Percentiles rank a stretch among this genome's conserved stretches.
Evolutionary conservation across 1,140 invertebrate genomes (phyloP).

Genomic region (Varroa destructor): DNA sequence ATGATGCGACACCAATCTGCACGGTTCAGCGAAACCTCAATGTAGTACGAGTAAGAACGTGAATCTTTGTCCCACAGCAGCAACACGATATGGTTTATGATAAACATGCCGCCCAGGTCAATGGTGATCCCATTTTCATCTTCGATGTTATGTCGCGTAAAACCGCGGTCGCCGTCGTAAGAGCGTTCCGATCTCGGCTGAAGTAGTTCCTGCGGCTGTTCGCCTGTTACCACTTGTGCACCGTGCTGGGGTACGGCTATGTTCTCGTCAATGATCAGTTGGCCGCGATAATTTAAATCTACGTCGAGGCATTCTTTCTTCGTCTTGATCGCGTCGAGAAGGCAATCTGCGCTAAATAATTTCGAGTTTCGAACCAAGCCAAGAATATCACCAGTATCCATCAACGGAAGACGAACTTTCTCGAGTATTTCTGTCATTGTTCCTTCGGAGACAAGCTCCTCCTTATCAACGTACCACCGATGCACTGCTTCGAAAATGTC

Average conservation of each 20-base stretch:
- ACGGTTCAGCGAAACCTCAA: slow-evolving; percentile 90
- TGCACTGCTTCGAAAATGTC: slow-evolving; percentile 81
- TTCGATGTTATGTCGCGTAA: slow-evolving; percentile 80
- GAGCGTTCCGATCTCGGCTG: slow-evolving; percentile 64
- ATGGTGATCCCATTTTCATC: slow-evolving; percentile 71
- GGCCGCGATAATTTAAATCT: slow-evolving; percentile 59
- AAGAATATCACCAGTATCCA: slow-evolving; percentile 70
- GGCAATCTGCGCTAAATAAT: slow-evolving; percentile 69
- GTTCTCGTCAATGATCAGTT: slow-evolving; percentile 66
- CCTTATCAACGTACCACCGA: slow-evolving; percentile 66
- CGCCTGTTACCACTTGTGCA: slow-evolving; percentile 69
- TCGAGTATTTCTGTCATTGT: slow-evolving; percentile 35
- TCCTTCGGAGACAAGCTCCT: slow-evolving; percentile 42
- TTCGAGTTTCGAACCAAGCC: slow-evolving; percentile 69
- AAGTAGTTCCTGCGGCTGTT: slow-evolving; percentile 67
- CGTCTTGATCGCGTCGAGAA: slow-evolving; percentile 83
- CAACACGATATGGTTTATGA: slow-evolving; percentile 83
- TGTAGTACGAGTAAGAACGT: slow-evolving; percentile 85
- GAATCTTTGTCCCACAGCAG: slow-evolving; percentile 85
- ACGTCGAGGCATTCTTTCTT: slow-evolving; percentile 60
- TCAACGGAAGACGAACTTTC: slow-evolving; percentile 66
- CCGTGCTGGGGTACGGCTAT: slow-evolving; percentile 61
- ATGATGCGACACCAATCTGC: slow-evolving; percentile 84
- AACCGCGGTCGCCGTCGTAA: slow-evolving; percentile 82
- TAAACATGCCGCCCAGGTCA: slow-evolving; percentile 67